phyloP scores from a whole-genome alignment of 2,888 invertebrate genomes.

The Mesodorylaimus sp. region DNA sequence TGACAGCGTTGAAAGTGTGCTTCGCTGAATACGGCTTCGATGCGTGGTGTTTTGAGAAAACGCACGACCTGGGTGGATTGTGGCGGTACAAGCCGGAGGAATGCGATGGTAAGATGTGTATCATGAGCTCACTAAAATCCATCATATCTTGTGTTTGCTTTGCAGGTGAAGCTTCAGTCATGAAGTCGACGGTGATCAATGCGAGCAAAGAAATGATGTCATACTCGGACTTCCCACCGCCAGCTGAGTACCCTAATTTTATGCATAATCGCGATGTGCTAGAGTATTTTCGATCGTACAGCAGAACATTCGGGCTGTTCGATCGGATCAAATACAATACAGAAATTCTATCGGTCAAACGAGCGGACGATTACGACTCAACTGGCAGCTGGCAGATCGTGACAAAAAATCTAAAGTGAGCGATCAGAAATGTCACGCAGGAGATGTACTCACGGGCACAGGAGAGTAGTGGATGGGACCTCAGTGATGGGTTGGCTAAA shows the following conservation, averaged over 20 bases:
- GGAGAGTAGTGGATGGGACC: too few species aligned
- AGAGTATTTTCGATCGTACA: conserved; percentile 20
- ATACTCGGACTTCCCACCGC: conserved; percentile 35
- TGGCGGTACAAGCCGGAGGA: conserved; percentile 24
- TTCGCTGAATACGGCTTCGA: conserved; percentile 28
- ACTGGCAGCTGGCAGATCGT: conserved; percentile 28
- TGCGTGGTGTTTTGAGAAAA: conserved; percentile 30
- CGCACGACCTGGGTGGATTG: conserved; percentile 28
- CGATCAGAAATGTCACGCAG: too few species aligned
- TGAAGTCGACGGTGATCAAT: conserved; percentile 32
- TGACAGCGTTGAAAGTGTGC: conserved; percentile 30
- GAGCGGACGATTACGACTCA: conserved; percentile 23
- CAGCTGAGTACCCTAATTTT: conserved; percentile 33
- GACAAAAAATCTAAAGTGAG: conserved; percentile 10
- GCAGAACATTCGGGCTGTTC: conserved; percentile 16
- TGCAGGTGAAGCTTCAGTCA: conserved; percentile 27
- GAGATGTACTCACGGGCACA: background rate
- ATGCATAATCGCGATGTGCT: conserved; percentile 31
- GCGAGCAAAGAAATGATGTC: conserved; percentile 32
- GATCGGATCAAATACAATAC: conserved; percentile 21
- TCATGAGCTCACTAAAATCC: too few species aligned
- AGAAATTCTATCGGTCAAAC: conserved; percentile 17
- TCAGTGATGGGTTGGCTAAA: too few species aligned
- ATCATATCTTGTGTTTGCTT: too few species aligned
- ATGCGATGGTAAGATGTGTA: too few species aligned